phyloP scores from a whole-genome alignment of 1,140 invertebrate species.

The Papilio polytes region DNA sequence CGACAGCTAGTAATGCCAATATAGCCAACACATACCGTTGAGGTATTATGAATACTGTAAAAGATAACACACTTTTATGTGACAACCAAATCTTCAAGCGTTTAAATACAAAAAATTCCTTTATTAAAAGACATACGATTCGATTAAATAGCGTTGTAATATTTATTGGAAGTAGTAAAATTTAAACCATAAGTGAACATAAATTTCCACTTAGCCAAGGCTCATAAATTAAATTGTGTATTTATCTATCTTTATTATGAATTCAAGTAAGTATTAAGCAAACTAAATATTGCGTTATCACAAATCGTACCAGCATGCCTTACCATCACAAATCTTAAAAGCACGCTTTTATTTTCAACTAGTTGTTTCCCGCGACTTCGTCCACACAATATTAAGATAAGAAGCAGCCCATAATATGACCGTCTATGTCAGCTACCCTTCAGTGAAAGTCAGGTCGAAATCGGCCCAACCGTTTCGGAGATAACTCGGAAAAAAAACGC shows the following conservation, averaged over 20 bases:
- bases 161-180: neutral
- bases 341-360: too few species aligned
- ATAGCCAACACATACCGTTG: conserved; percentile 84
- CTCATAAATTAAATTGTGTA: neutral
- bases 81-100: neutral
- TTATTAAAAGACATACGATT: neutral
- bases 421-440: too few species aligned
- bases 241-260: neutral
- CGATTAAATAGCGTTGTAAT: neutral
- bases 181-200: neutral
- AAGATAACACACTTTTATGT: neutral
- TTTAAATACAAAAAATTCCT: neutral
- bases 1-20: conserved; percentile 86
- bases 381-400: too few species aligned
- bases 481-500: too few species aligned
- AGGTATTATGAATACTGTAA: conserved; percentile 78
- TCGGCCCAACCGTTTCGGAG: too few species aligned
- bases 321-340: too few species aligned
- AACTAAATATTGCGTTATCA: too few species aligned
- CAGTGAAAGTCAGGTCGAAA: too few species aligned
- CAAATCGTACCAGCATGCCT: too few species aligned
- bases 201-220: neutral
- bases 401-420: too few species aligned
- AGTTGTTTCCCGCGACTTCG: too few species aligned
- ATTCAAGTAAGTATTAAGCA: neutral